phyloP scores from a whole-genome alignment of 2,797 vertebrate genomes.

The Oophaga sylvatica region DNA sequence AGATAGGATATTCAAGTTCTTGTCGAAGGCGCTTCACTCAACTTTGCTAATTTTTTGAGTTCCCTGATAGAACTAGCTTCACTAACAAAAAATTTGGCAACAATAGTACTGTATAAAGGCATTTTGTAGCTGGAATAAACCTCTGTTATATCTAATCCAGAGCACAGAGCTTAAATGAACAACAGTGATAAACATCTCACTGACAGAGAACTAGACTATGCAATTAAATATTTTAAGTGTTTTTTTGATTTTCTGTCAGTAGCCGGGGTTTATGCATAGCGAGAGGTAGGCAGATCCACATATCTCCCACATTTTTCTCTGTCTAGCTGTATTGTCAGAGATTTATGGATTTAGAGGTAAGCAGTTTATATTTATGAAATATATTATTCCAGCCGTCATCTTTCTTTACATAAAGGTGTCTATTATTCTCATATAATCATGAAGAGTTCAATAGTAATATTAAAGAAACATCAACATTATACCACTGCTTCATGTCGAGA shows the following conservation, averaged over 20 bases:
- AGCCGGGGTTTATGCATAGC: conserved; percentile 3
- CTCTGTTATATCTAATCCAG: conserved; percentile 12
- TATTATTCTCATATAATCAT: neutral
- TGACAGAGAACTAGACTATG: conserved; percentile 43
- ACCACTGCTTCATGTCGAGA: neutral
- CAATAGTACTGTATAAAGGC: neutral
- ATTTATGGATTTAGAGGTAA: conserved; percentile 4
- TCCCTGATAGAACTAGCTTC: too few relatives aligned
- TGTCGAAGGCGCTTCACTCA: neutral
- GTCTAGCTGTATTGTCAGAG: conserved; percentile 12
- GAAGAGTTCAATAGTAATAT: neutral
- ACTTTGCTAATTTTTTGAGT: neutral
- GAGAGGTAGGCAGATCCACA: conserved; percentile 10
- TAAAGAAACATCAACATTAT: neutral
- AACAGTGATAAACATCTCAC: conserved; percentile 40
- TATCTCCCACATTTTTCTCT: conserved; percentile 23
- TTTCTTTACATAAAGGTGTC: neutral
- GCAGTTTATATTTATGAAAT: conserved; percentile 12
- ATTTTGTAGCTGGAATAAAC: conserved; percentile 23
- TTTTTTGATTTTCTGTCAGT: conserved; percentile 54
- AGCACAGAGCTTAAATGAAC: conserved; percentile 30
- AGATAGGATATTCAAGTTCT: neutral
- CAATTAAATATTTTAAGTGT: conserved; percentile 49
- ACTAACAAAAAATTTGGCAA: conserved; percentile 15
- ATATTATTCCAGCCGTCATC: neutral